Percentiles rank a stretch among this genome's conserved stretches.
Evolutionary conservation across 2,888 invertebrate genomes (phyloP).

Genomic region (Amblyjoppa fuscipennis): DNA sequence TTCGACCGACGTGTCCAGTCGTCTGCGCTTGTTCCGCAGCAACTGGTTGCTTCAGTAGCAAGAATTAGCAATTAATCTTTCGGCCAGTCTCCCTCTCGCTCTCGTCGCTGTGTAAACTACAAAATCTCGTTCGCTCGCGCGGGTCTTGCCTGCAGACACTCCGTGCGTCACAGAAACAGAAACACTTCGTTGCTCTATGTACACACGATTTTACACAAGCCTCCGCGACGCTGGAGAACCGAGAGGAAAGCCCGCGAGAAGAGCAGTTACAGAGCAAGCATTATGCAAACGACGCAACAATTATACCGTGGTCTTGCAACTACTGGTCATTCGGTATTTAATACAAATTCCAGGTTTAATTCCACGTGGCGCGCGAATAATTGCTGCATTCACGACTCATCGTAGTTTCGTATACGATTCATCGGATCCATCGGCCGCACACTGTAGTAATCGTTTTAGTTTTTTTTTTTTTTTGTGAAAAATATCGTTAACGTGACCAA

Average conservation of each 20-base stretch:
- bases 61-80: slow-evolving; percentile 82
- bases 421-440: neutral
- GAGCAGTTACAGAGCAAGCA: slow-evolving; percentile 79
- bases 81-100: slow-evolving; percentile 64
- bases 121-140: slow-evolving; percentile 1
- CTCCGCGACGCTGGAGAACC: slow-evolving; percentile 63
- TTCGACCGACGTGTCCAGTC: slow-evolving; percentile 28
- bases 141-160: slow-evolving; percentile 59
- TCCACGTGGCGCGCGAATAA: slow-evolving; percentile 70
- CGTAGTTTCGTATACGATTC: slow-evolving; percentile 46
- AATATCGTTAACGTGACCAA: too few relatives aligned
- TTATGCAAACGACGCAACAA: slow-evolving; percentile 83
- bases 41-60: slow-evolving; percentile 79
- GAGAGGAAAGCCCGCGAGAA: slow-evolving; percentile 62
- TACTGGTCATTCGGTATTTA: slow-evolving; percentile 77
- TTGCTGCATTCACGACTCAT: slow-evolving; percentile 76
- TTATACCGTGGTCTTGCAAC: slow-evolving; percentile 79
- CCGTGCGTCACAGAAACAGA: slow-evolving; percentile 48
- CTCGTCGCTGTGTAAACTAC: slow-evolving; percentile 25
- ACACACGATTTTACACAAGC: slow-evolving; percentile 54
- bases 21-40: slow-evolving; percentile 71
- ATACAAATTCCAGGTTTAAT: slow-evolving; percentile 71
- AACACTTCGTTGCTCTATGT: slow-evolving; percentile 58
- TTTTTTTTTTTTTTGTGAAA: too few relatives aligned
- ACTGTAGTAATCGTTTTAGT: neutral